Base-by-base conservation (phyloP, 2,113 vertebrate species). In the Eurystomus gularis region DNA sequence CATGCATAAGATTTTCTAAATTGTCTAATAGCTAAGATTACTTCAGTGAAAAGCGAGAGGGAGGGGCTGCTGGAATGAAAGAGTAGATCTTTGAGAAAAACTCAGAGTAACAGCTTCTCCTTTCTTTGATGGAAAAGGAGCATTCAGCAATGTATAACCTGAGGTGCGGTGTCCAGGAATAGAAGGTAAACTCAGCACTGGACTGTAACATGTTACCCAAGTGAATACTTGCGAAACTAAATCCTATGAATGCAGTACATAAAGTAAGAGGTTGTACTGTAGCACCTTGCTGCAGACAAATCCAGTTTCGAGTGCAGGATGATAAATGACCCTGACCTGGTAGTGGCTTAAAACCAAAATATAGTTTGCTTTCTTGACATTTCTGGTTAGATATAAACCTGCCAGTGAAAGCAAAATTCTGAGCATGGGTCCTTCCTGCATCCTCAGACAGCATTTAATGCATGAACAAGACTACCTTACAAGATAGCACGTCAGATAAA, bases 391-490 rank as follows among this genome's bases (percentile, higher is more conserved):
- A 35, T 66, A 37, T 35, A 61, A 69, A 49, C 24, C 21, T 88
- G 16, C 31, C 6, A 57, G 6, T 57, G 83, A 73, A 35, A 76
- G 39, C 19, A 80, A 60, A 86, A 26, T 61, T 90, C 33, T 85
- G n/a, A 79, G 12, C 0, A 0, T 51, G 13, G 8, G 21, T 76
- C 52, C 33, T 52, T 86, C 24, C 54, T 0, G 0, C 4, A 4
- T 77, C 35, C 72, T 83, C 64, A 81, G 35, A 33, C 26, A 55
- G 33, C 16, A 58, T 80, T 86, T 77, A 65, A 39, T 72, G 35
- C 2, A 0, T 31, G n/a, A 77, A 31, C 26, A 69, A 86, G 26
- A 62, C 23, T 64, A 64, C 11, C 26, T 76, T 20, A 39, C 9
- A 76, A 69, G 49, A 33, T 33, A 35, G 18, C 4, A 86, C 73